Evolutionary conservation across 2,888 invertebrate species (phyloP), one percentile per base, ranked within the genome.

Genomic region (Tenthredo livida): DNA sequence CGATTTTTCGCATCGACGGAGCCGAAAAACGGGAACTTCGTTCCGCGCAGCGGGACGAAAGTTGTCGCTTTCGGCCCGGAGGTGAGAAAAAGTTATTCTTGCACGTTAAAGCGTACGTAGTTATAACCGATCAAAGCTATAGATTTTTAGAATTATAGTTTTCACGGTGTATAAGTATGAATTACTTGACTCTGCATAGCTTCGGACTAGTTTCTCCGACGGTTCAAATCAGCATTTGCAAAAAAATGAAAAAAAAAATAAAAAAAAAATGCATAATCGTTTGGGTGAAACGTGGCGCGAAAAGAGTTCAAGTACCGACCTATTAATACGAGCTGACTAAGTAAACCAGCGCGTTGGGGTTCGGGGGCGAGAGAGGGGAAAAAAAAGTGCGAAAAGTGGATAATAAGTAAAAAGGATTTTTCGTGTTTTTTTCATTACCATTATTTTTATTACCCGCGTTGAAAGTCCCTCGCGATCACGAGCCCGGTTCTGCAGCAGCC

Each of bases 361-460:
- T n/a, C 6, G 61, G 61, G 12, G 61, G 21, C 9, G 25, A 12
- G 25, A 25, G 12, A 61, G 9, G 2, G 10, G 10, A 25, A 25
- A 25, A 61, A 61, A 43, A 43, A 12, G 73, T 73, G 47, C 9
- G 43, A 73, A 47, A 73, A 73, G 73, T 73, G 43, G 43, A 47
- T 21, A 43, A 43, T 73, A 73, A 40, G 73, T 73, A 47, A 47
- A 73, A 73, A 73, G 73, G 40, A 73, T 73, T 73, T 40, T 73
- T 43, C 40, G 10, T 73, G 40, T 43, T 73, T 40, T 17, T 72
- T 40, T 54, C 77, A 47, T 50, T 29, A 50, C 65, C 40, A 58
- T 40, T 61, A 54, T 58, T 80, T 50, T 33, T 61, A 40, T 61
- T 58, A 61, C 40, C 40, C 29, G 40, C 65, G 58, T 65, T 61